Evolutionary conservation across 2,113 vertebrate genomes (phyloP).

Genomic region (Aegithalos caudatus): DNA sequence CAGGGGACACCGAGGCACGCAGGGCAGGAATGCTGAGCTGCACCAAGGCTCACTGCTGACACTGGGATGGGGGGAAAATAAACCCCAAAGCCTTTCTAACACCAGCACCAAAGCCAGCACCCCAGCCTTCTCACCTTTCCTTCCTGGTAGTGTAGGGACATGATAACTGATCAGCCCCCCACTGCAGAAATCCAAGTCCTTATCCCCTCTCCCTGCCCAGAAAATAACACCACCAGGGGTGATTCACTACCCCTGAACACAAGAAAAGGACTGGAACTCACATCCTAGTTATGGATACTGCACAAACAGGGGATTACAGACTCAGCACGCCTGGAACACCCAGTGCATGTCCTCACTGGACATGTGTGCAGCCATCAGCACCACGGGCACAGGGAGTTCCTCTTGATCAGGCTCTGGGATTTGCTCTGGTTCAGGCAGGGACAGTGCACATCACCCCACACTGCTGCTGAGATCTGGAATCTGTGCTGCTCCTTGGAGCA

Average conservation of each 20-base stretch:
- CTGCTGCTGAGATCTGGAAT: neutral
- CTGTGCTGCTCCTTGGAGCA: neutral
- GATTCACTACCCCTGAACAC: neutral
- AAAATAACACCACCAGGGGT: neutral
- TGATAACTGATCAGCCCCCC: neutral
- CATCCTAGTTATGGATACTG: neutral
- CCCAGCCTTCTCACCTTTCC: neutral
- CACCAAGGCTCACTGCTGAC: neutral
- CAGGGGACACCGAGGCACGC: neutral
- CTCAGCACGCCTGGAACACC: neutral
- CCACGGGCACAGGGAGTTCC: neutral
- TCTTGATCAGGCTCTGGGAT: neutral
- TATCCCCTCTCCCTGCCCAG: neutral
- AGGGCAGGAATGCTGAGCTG: accelerated
- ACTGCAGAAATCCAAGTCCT: neutral
- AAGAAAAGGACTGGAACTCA: neutral
- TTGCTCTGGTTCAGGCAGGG: neutral
- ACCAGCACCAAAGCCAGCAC: accelerated
- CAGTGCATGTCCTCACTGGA: accelerated
- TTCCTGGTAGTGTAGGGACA: neutral
- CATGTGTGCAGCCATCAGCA: neutral
- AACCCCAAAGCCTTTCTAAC: neutral
- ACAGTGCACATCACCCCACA: accelerated
- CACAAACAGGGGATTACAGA: neutral
- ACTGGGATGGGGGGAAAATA: neutral